These are phyloP conservation scores for Ornithorhynchus anatinus DNA, from an alignment of 2,113 vertebrate genomes.

Conservation along the genomic window DNA sequence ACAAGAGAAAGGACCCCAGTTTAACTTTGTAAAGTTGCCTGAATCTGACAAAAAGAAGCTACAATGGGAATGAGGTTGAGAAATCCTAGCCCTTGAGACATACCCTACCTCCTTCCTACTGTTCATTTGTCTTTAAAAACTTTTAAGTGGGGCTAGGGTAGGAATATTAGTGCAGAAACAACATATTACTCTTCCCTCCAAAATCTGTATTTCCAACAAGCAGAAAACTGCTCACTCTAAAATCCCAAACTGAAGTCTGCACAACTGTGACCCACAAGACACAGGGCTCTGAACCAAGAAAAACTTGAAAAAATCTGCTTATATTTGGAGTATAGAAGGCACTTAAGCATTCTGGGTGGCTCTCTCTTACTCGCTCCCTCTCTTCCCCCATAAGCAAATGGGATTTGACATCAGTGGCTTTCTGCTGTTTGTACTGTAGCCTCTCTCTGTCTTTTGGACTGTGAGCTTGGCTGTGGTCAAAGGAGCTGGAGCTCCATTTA, in stretches of 20 bases:
- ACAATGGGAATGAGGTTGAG: slow-evolving; percentile 32
- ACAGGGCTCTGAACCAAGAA: neutral
- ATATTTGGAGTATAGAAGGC: neutral
- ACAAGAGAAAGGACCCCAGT: neutral
- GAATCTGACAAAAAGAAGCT: slow-evolving; percentile 35
- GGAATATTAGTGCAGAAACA: neutral
- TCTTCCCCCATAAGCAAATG: neutral
- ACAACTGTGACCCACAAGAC: neutral
- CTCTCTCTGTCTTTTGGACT: neutral
- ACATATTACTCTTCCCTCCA: neutral
- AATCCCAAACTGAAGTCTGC: neutral
- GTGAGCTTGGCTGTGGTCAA: neutral
- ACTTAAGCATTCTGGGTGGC: neutral
- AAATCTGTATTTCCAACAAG: neutral
- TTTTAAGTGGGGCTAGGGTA: neutral
- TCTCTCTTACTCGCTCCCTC: neutral
- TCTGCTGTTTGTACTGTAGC: neutral
- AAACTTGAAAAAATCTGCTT: neutral
- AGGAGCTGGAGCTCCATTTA: too few relatives aligned
- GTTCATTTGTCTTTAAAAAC: neutral
- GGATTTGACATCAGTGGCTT: neutral
- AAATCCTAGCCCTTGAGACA: slow-evolving; percentile 26
- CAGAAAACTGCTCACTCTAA: neutral
- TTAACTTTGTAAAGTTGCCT: slow-evolving; percentile 26
- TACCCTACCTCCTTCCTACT: neutral